Evolutionary conservation across 2,888 invertebrate genomes (phyloP), one percentile per base, ranked within the genome.

Genomic region (Mythimna vitellina): DNA sequence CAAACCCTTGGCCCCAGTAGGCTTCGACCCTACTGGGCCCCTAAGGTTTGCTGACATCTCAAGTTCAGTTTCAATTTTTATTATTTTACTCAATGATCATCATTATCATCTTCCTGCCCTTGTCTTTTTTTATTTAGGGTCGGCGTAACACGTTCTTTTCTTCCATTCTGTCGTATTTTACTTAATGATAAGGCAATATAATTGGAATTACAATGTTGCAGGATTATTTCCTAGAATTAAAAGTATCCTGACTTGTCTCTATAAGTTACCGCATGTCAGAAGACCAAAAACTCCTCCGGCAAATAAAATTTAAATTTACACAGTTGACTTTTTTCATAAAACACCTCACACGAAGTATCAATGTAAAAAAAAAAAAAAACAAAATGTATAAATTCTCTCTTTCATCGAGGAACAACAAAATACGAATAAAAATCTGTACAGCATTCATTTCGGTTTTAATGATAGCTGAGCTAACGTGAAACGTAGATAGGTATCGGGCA

Each of bases 361-460:
- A 79, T 22, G 54, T 69, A 73, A 10, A 17, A 71, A 25, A 49
- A 54, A 32, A 12, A 32, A 70, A 70, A 46, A 46, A 17, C 17
- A 46, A 17, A 17, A 46, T 20, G 7, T 1, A 76, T 64, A 76
- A 77, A 84, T 82, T 77, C 70, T 80, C 65, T 58, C 75, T 80
- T 82, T 83, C 83, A 69, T 72, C 77, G 73, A 60, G 68, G 54
- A 76, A 80, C 73, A 74, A 75, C 54, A 75, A 76, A 78, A 78
- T 73, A 79, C 76, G 75, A 82, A 78, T 69, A 82, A 81, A 84
- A 86, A 86, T 87, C 87, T 75, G 71, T 70, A 78, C 80, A 63
- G 67, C 82, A 80, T 83, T 82, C 82, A 81, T 83, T 80, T 83
- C 65, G 80, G 73, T 66, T 81, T 87, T 87, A 87, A 87, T 84